Evolutionary conservation across 2,888 invertebrate genomes (phyloP).

Genomic region (Chesias legatella): DNA sequence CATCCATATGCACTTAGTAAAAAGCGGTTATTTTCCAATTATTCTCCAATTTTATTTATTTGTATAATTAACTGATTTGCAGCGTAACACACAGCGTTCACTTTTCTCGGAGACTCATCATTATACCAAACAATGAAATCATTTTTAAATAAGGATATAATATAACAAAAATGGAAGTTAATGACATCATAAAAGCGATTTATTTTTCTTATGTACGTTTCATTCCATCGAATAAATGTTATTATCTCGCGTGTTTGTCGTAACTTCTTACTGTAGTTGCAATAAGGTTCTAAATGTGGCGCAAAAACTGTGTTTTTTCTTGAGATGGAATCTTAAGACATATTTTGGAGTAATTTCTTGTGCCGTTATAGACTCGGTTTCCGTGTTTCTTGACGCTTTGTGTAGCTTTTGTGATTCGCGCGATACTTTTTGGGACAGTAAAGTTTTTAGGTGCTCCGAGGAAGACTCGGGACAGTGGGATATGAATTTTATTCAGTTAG

Average conservation of each 20-base stretch:
- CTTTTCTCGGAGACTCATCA: too few species aligned
- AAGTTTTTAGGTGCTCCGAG: conserved; percentile 6
- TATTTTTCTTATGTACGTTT: conserved; percentile 38
- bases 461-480: too few species aligned
- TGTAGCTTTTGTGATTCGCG: conserved; percentile 26
- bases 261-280: conserved; percentile 19
- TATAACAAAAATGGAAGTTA: conserved; percentile 45
- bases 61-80: too few species aligned
- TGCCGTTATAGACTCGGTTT: conserved; percentile 41
- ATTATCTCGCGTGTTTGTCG: conserved; percentile 24
- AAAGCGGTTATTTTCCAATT: too few species aligned
- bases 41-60: too few species aligned
- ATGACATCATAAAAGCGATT: conserved; percentile 46
- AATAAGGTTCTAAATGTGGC: conserved; percentile 28
- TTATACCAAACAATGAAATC: too few species aligned
- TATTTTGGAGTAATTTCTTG: conserved; percentile 48
- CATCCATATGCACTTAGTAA: too few species aligned
- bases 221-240: conserved; percentile 32
- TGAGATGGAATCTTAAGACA: conserved; percentile 34
- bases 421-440: conserved; percentile 15
- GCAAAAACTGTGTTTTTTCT: conserved; percentile 20
- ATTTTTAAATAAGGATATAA: too few species aligned
- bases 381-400: conserved; percentile 37
- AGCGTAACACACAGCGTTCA: too few species aligned
- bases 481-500: too few species aligned